Evolutionary conservation across 2,797 vertebrate genomes (phyloP).

Genomic region (Crocidura indochinensis): DNA sequence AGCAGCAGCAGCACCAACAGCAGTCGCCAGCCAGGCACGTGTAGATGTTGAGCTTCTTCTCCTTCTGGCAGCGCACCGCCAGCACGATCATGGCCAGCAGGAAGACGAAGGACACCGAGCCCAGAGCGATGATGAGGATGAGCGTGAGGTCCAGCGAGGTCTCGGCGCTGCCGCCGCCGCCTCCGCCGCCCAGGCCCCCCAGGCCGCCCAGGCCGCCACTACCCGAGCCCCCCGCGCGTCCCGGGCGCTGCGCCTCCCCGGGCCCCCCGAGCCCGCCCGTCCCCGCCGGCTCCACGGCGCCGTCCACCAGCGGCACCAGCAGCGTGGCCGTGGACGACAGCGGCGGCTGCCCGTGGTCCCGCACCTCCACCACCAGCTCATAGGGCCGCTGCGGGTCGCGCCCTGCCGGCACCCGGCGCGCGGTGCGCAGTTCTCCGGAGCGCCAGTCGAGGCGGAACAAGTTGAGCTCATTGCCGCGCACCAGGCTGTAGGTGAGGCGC

Average conservation of each 20-base stretch:
- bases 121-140: slow-evolving; percentile 98
- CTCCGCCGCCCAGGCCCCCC: slow-evolving; percentile 71
- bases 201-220: slow-evolving; percentile 88
- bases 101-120: slow-evolving; percentile 97
- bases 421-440: slow-evolving; percentile 96
- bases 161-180: slow-evolving; percentile 92
- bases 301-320: slow-evolving; percentile 95
- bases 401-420: slow-evolving; percentile 94
- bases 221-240: slow-evolving; percentile 88
- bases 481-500: slow-evolving; percentile 96
- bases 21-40: slow-evolving; percentile 96
- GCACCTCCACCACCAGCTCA: slow-evolving; percentile 96
- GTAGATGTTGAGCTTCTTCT: slow-evolving; percentile 98
- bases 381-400: slow-evolving; percentile 95
- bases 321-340: slow-evolving; percentile 96
- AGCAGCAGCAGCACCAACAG: slow-evolving; percentile 94
- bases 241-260: slow-evolving; percentile 89
- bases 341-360: slow-evolving; percentile 97
- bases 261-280: slow-evolving; percentile 85
- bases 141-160: slow-evolving; percentile 96
- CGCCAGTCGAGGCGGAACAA: slow-evolving; percentile 99
- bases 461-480: slow-evolving; percentile 96
- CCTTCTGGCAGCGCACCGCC: slow-evolving; percentile 98
- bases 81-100: slow-evolving; percentile 99
- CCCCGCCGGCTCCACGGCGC: slow-evolving; percentile 90